Base-by-base conservation (phyloP, 2,797 vertebrate species). In the Hipposideros larvatus region DNA sequence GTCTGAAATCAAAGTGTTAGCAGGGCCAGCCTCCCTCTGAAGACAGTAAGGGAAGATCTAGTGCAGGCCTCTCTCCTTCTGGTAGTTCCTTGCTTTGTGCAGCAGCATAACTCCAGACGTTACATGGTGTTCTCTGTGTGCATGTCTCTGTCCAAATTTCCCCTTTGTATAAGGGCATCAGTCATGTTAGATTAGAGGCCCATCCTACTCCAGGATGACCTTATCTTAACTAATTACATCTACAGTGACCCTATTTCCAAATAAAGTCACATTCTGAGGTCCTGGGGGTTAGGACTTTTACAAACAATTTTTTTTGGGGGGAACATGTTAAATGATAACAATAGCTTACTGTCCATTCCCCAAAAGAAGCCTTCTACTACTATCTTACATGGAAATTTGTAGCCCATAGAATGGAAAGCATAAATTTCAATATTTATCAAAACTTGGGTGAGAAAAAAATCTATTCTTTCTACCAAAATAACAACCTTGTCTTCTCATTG, bases 361-460 rank as follows among this genome's bases (percentile, higher is more conserved):
- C 0, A 28, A 91, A 82, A 90, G 46, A 86, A 77, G 22, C 2
- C 24, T 59, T 70, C 26, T 16, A 71, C 31, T 16, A 83, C 16
- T 85, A 90, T 57, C 9, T 61, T 84, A 61, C 41, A 16, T 57
- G 88, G 31, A 53, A 82, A 34, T 21, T 46, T 59, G 11, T 46
- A 46, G 51, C 43, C 13, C 51, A 46, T 82, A 88, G 11, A 53
- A 78, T 83, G 34, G n/a, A 79, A 88, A 83, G 24, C 19, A 59
- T 65, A 78, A 57, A 74, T 88, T 93, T 91, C 46, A 84, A 53
- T 90, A 34, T 48, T 94, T 96, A 68, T 79, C 31, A 92, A 90
- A 92, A 46, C 9, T 19, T 10, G 65, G 28, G 3, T 43, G 34
- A 65, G 21, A 84, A 34, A 51, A 87, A 73, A 82, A 51, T 41